Percentiles rank a stretch among this genome's conserved stretches.
These are phyloP conservation scores for Pipistrellus kuhlii DNA, from an alignment of 2,797 vertebrate species.

Conservation along the genomic window DNA sequence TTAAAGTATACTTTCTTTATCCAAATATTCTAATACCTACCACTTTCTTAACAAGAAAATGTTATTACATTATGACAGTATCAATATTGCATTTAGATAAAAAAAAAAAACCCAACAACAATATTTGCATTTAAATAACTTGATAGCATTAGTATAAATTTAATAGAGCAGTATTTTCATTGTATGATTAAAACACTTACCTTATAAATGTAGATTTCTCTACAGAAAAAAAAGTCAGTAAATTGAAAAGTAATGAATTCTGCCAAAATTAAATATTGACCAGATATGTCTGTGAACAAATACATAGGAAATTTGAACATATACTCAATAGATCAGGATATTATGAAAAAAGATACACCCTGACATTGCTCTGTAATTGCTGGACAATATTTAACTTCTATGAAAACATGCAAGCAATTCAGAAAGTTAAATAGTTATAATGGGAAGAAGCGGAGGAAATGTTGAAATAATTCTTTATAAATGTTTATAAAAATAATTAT, in stretches of 20 bases:
- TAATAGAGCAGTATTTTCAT: slow-evolving; percentile 39
- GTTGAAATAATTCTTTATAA: slow-evolving; percentile 59
- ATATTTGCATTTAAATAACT: slow-evolving; percentile 53
- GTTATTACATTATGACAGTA: not conserved
- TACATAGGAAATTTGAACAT: not conserved
- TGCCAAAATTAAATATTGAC: slow-evolving; percentile 52
- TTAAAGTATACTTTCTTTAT: not conserved
- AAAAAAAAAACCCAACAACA: not conserved
- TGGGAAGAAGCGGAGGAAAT: not conserved
- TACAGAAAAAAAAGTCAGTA: not conserved
- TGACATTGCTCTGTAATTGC: not conserved
- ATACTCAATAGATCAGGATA: slow-evolving; percentile 9
- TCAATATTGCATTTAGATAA: not conserved
- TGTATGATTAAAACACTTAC: slow-evolving; percentile 39
- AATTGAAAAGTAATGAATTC: not conserved
- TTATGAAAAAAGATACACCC: not conserved
- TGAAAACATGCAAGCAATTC: not conserved
- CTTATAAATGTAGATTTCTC: not conserved
- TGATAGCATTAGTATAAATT: slow-evolving; percentile 20
- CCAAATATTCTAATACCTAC: slow-evolving; percentile 18
- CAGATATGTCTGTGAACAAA: slow-evolving; percentile 5
- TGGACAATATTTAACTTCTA: slow-evolving; percentile 14
- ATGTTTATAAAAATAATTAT: slow-evolving; percentile 68
- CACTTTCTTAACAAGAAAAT: slow-evolving; percentile 34
- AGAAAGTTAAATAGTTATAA: slow-evolving; percentile 35